Conservation (phyloP, 2,797 vertebrate species). For the Chaetophractus vellerosus region DNA sequence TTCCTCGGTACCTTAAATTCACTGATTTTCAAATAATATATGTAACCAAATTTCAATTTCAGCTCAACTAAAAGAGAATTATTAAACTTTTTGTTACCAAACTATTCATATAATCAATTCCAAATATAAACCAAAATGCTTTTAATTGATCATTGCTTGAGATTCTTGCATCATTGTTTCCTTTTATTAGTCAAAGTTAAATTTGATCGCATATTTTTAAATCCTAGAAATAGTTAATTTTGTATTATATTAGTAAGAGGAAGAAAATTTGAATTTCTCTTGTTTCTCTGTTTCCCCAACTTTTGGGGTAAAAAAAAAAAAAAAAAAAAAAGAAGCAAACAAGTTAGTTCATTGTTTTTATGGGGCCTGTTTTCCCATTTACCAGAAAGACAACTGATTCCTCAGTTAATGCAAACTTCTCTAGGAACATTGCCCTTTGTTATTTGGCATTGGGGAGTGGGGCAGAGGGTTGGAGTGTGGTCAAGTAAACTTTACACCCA, state of each 20-base stretch:
- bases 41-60: background rate
- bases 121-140: background rate
- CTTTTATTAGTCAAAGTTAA: background rate
- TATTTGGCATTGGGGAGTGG: too few relatives aligned
- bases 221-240: background rate
- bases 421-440: background rate
- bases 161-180: background rate
- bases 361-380: background rate
- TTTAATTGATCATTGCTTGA: background rate
- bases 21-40: background rate
- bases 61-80: background rate
- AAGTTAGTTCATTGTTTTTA: background rate
- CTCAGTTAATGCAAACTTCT: background rate
- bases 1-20: background rate
- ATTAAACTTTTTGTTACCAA: background rate
- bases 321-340: background rate
- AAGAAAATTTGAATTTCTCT: background rate
- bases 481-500: background rate
- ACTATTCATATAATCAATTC: background rate
- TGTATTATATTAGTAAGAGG: background rate
- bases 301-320: background rate
- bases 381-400: background rate
- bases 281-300: background rate
- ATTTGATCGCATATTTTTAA: background rate
- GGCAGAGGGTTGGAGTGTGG: too few relatives aligned